A percentile compares a stretch with the other conserved stretches of the same genome.
Conservation (phyloP, 2,797 vertebrate species). For the Tolypeutes matacus region DNA sequence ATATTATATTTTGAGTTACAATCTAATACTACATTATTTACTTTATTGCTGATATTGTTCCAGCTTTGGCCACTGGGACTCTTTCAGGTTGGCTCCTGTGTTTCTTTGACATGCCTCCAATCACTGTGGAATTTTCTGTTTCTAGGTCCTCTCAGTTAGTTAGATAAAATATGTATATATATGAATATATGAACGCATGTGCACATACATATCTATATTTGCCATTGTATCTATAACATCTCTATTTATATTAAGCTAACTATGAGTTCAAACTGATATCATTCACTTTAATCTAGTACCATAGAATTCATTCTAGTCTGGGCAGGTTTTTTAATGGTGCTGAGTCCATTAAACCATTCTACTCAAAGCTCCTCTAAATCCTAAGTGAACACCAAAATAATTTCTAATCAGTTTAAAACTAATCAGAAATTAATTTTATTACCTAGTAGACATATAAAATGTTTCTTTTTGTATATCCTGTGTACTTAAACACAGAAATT, state of each 20-base stretch:
- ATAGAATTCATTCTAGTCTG: background rate
- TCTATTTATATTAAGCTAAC: constrained; percentile 38
- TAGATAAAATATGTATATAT: no score
- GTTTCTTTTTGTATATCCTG: background rate
- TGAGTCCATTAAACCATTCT: background rate
- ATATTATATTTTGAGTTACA: no score
- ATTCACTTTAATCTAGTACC: background rate
- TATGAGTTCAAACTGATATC: background rate
- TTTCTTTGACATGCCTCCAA: no score
- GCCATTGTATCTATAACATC: background rate
- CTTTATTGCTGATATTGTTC: no score
- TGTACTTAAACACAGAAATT: background rate
- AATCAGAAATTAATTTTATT: constrained; percentile 36
- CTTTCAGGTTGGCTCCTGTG: no score
- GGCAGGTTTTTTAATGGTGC: background rate
- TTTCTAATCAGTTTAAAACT: constrained; percentile 5
- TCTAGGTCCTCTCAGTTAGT: no score
- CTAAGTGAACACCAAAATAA: background rate
- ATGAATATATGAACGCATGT: no score
- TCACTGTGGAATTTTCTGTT: no score
- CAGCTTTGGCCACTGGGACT: no score
- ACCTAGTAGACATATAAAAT: background rate
- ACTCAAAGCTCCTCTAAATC: background rate
- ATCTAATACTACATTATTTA: no score
- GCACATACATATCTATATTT: no score